These are phyloP conservation scores for Oophaga sylvatica DNA, from an alignment of 2,797 vertebrate species.

Conservation along the genomic window DNA sequence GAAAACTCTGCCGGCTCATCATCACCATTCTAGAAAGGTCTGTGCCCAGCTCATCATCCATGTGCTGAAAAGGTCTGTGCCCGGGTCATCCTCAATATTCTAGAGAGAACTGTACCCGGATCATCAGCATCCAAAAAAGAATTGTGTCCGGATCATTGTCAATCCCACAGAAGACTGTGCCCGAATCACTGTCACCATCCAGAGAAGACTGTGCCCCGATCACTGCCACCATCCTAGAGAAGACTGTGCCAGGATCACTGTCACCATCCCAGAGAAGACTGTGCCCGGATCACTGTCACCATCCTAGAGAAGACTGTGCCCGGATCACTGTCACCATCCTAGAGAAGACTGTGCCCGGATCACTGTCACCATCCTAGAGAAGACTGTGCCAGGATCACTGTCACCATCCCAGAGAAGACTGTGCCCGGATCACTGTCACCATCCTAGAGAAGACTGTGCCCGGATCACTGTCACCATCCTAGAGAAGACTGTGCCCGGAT, in stretches of 20 bases:
- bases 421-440: background rate
- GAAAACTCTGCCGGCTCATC: background rate
- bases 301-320: background rate
- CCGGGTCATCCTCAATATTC: background rate
- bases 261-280: background rate
- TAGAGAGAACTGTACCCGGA: background rate
- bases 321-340: background rate
- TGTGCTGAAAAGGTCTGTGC: background rate
- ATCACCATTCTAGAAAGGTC: background rate
- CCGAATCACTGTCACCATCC: background rate
- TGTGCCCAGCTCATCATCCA: background rate
- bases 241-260: background rate
- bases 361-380: background rate
- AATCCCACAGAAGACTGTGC: background rate
- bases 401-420: background rate
- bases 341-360: background rate
- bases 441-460: background rate
- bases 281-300: background rate
- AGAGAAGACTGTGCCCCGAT: background rate
- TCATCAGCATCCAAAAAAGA: background rate
- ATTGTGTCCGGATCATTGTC: background rate
- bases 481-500: background rate
- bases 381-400: background rate
- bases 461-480: background rate
- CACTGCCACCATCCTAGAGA: background rate